Conservation (phyloP, 2,888 invertebrate genomes). For the Gisinianus flammeolus region DNA sequence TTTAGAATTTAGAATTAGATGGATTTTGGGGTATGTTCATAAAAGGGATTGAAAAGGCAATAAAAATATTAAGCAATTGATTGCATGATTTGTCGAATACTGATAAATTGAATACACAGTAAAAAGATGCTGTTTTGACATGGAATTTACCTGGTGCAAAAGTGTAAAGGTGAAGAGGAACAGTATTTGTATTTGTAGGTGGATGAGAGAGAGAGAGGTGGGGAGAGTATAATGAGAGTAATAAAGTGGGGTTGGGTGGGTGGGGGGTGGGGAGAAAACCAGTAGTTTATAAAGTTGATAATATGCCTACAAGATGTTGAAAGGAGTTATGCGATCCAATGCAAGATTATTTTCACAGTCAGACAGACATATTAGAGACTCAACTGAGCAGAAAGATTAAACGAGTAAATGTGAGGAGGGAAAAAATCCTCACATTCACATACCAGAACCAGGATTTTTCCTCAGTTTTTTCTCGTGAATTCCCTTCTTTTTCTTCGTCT, state of each 20-base stretch:
- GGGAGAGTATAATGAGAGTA: not conserved
- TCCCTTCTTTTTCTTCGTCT: not conserved
- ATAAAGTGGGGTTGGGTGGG: not conserved
- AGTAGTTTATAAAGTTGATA: not conserved
- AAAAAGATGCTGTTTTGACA: too few relatives aligned
- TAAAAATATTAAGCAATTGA: too few relatives aligned
- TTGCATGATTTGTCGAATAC: too few relatives aligned
- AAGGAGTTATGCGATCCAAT: conserved; percentile 14
- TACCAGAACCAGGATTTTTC: not conserved
- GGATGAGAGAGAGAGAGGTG: not conserved
- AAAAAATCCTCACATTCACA: conserved; percentile 2
- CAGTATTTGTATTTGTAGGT: too few relatives aligned
- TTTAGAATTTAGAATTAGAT: too few relatives aligned
- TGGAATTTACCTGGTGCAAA: too few relatives aligned
- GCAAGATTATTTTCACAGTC: conserved; percentile 16
- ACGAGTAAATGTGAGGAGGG: conserved; percentile 12
- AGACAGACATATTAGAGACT: conserved; percentile 11
- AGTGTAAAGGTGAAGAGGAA: too few relatives aligned
- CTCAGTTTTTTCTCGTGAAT: not conserved
- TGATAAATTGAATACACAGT: too few relatives aligned
- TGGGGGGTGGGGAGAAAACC: not conserved
- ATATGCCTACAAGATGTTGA: conserved; percentile 15
- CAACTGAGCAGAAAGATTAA: conserved; percentile 19
- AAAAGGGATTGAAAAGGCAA: too few relatives aligned
- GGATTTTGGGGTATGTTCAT: too few relatives aligned